Evolutionary conservation across 2,797 vertebrate species (phyloP), one percentile per base, ranked within the genome.

Genomic region (Onychomys arenicola): DNA sequence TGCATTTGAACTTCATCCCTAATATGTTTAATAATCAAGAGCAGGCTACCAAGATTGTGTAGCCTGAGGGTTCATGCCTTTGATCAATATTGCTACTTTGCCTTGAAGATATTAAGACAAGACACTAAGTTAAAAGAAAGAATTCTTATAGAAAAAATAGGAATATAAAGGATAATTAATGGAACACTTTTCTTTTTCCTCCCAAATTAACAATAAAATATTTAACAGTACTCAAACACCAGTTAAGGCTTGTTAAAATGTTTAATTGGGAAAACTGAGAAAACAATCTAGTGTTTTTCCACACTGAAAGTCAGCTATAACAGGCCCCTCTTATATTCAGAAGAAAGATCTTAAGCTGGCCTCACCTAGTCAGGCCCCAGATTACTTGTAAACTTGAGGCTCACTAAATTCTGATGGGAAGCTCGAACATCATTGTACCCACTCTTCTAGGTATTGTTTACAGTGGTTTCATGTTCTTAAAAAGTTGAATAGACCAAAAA

Each of bases 1-100:
- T 95, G 9, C 21, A 9, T 63, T 90, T 91, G 43, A 90, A 83
- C 81, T 95, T 96, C 19, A 43, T 52, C 46, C 16, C 17, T 94
- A 59, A 75, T 95, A 90, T 92, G 76, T 81, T 89, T 87, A 69
- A 59, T 80, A 55, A 78, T 49, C 61, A 78, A 93, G 77, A 93
- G 61, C 55, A 73, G n/a, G n/a, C n/a, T n/a, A n/a, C n/a, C n/a
- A n/a, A n/a, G 49, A 40, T 57, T 57, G 16, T 40, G 69, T 75
- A 88, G 69, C 52, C 55, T 75, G 40, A 93, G 77, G 77, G 32
- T 76, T 93, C 32, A 23, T 43, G 57, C 19, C 63, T 85, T 91
- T 89, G 21, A 90, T 94, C 92, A 84, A 67, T 32, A 59, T 46
- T 95, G 86, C 87, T 52, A n/a, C 17, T 80, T 95, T 59, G 32